Base-by-base conservation (phyloP, 1,140 invertebrate species). In the Bombus sibiricus region DNA sequence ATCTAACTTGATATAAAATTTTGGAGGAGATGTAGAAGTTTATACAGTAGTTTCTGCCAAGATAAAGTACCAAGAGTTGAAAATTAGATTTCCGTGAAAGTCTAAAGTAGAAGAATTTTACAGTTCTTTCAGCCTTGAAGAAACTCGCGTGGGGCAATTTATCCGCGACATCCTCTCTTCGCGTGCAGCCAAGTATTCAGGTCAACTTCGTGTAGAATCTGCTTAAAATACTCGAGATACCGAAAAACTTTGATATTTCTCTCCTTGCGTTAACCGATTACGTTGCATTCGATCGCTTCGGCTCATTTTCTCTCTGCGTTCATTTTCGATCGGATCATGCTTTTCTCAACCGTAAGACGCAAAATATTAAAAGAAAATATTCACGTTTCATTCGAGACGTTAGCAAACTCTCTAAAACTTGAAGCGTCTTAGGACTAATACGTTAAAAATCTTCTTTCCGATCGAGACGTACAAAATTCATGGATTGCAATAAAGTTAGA, bases 141-240 rank as follows among this genome's bases (percentile, higher is more conserved):
- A 22, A 28, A 57, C 32, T 76, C 74, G 74, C 74, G 47, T 75
- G 41, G 4, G 8, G 43, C 41, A 53, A 62, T 77, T 77, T 62
- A 28, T 15, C 59, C 37, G 25, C 53, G 53, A 39, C 72, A 53
- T 43, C 43, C n/a, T 75, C 32, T 41, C 41, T 32, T 75, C 73
- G 75, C 57, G 57, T 62, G 57, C 75, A 13, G n/a, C 25, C 6
- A 62, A 32, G 25, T 39, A 59, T 62, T 25, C n/a, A 5, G 73
- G 73, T 75, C 73, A 34, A 53, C 73, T 25, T 53, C 43, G 73
- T 22, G 41, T 34, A 18, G 28, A 18, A 25, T 4, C 32, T 53
- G 32, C n/a, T 75, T 75, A 75, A 75, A 75, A 75, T 75, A 43
- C n/a, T 34, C 73, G 72, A 34, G 13, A 47, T 47, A 53, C 18